Percentiles rank a stretch among this genome's conserved stretches.
phyloP scores from a whole-genome alignment of 2,797 vertebrate genomes.

The Xiphorhynchus erythropygius region DNA sequence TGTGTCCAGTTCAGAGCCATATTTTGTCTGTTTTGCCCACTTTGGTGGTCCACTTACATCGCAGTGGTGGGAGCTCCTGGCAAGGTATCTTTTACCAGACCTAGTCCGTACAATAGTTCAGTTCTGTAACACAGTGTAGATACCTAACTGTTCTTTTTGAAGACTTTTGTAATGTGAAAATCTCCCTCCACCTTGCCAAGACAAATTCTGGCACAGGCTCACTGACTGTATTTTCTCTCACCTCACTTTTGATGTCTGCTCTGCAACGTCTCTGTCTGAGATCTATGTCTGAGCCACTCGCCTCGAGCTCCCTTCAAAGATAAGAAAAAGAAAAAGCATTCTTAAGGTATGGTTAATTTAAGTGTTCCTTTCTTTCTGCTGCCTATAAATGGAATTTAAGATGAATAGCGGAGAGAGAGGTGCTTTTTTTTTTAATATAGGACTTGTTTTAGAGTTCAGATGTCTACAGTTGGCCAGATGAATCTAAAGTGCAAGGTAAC shows the following conservation, averaged over 20 bases:
- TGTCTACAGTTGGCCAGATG: background rate
- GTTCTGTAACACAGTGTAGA: background rate
- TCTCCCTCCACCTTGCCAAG: background rate
- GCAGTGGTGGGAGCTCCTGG: rapidly evolving
- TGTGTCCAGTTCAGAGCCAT: background rate
- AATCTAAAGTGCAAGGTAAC: background rate
- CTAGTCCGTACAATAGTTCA: background rate
- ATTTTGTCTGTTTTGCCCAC: background rate
- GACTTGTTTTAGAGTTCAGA: rapidly evolving
- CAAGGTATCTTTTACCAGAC: background rate
- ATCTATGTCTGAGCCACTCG: background rate
- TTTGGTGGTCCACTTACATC: background rate
- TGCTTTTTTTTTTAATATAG: background rate
- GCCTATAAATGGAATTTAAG: background rate
- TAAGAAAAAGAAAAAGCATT: background rate
- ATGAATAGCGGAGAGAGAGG: background rate
- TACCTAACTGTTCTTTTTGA: background rate
- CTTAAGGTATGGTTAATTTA: background rate
- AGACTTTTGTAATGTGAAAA: background rate
- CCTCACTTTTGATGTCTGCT: background rate
- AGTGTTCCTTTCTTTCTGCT: background rate
- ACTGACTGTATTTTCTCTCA: background rate
- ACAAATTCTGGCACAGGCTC: background rate
- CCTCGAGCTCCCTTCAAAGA: background rate
- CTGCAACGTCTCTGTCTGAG: background rate